Percentiles rank a stretch among this genome's conserved stretches.
phyloP scores from a whole-genome alignment of 2,888 invertebrate species.

The Megamerina dolium region DNA sequence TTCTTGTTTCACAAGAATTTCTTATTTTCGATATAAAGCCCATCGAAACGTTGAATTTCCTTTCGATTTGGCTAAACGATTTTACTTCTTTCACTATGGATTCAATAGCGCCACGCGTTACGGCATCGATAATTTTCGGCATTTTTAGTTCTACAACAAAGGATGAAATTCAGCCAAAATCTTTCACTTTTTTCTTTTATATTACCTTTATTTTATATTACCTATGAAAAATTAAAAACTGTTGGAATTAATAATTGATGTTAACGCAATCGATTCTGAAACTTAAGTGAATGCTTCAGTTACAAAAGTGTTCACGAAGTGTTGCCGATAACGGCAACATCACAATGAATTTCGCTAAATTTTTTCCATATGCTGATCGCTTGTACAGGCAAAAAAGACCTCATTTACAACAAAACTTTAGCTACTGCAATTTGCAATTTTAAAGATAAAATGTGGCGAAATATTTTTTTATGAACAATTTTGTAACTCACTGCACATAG shows the following conservation, averaged over 20 bases:
- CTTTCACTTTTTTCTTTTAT: not conserved
- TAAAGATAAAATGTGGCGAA: too few relatives aligned
- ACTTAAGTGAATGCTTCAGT: conserved; percentile 1
- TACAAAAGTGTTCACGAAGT: not conserved
- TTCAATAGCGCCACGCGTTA: not conserved
- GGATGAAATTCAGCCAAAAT: not conserved
- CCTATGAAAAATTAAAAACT: too few relatives aligned
- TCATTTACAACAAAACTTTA: too few relatives aligned
- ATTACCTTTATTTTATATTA: not conserved
- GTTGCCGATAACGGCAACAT: not conserved
- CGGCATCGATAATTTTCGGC: not conserved
- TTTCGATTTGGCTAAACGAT: not conserved
- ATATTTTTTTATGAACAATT: too few relatives aligned
- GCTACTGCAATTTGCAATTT: too few relatives aligned
- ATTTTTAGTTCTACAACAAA: not conserved
- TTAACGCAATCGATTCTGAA: not conserved
- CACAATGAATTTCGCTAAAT: not conserved
- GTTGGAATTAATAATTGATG: not conserved
- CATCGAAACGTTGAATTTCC: too few relatives aligned
- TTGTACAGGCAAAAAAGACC: too few relatives aligned
- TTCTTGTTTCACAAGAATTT: not conserved
- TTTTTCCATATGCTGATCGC: too few relatives aligned
- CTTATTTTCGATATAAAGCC: conserved; percentile 1
- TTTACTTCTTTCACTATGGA: not conserved
- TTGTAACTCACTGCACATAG: too few relatives aligned